These are phyloP conservation scores for Maniola hyperantus DNA, from an alignment of 2,888 invertebrate genomes.

Conservation along the genomic window DNA sequence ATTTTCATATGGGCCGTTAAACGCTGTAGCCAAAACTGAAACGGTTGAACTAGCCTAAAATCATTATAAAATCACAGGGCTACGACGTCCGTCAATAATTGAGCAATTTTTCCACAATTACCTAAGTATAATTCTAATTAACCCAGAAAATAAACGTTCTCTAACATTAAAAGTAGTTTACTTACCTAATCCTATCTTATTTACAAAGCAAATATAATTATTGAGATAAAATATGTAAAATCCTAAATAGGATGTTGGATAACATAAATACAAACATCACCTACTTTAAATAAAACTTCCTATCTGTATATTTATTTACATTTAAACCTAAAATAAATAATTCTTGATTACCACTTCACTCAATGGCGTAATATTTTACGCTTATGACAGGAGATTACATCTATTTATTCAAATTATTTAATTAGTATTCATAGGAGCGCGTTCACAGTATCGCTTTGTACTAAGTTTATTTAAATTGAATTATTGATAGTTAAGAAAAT, in stretches of 20 bases:
- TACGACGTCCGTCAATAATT: too few relatives aligned
- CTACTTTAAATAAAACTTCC: neutral
- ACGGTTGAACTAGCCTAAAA: too few relatives aligned
- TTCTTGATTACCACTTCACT: constrained; percentile 21
- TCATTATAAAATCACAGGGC: too few relatives aligned
- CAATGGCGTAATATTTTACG: constrained; percentile 22
- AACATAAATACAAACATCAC: constrained; percentile 4
- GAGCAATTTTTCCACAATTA: too few relatives aligned
- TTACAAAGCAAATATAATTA: constrained; percentile 1
- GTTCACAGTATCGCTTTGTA: neutral
- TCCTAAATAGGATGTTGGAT: neutral
- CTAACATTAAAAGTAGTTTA: too few relatives aligned
- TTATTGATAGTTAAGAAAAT: neutral
- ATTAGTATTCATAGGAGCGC: constrained; percentile 10
- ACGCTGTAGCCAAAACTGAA: too few relatives aligned
- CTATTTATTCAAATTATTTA: constrained; percentile 18
- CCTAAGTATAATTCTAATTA: too few relatives aligned
- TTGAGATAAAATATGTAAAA: neutral
- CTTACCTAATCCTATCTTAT: neutral
- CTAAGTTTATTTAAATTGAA: neutral
- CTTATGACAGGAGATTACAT: constrained; percentile 18
- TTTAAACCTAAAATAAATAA: constrained; percentile 6
- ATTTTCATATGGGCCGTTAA: too few relatives aligned
- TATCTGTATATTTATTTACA: constrained; percentile 5
- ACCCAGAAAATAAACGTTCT: too few relatives aligned